Evolutionary conservation across 2,113 vertebrate species (phyloP), one percentile per base, ranked within the genome.

Genomic region (Nesoenas mayeri): DNA sequence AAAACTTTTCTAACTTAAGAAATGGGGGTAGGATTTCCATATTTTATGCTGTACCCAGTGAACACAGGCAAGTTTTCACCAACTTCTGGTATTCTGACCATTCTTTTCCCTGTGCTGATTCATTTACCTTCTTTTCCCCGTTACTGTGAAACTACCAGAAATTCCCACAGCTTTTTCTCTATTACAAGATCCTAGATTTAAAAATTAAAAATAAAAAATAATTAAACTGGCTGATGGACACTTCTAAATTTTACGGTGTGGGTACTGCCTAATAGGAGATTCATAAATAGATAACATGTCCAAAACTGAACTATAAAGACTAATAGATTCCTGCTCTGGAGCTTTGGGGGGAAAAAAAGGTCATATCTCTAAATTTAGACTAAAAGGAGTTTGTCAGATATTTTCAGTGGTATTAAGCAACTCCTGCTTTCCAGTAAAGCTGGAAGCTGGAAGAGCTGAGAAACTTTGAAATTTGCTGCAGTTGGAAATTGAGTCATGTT

Each of bases 361-460:
- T 92, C 71, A 19, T 88, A 47, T 54, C 47, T 91, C 89, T 89
- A 85, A 94, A 85, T 31, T 85, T 93, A 89, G 78, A 85, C 50
- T 73, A 38, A 66, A 89, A 88, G 18, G 26, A 74, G 42, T 83
- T 91, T 82, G 61, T 91, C 58, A 77, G 50, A 83, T 88, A 74
- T 88, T 94, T 95, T 89, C 74, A 91, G 58, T 58, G 10, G 64
- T 80, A 73, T 96, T 93, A 82, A 77, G 89, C 70, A 96, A 94
- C 42, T 91, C 74, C 66, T 88, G 84, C 94, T 96, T 96, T 97
- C 95, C 94, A 93, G 81, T 97, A 95, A 95, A 91, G 66, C 78
- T 89, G 77, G 82, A 71, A 90, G 74, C 70, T 44, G 69, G 53
- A 70, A 94, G 20, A 62, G 6, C 3, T 48, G 42, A 60, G 58